Conservation (phyloP, 2,888 invertebrate species). For the Parnassius glacialis region DNA sequence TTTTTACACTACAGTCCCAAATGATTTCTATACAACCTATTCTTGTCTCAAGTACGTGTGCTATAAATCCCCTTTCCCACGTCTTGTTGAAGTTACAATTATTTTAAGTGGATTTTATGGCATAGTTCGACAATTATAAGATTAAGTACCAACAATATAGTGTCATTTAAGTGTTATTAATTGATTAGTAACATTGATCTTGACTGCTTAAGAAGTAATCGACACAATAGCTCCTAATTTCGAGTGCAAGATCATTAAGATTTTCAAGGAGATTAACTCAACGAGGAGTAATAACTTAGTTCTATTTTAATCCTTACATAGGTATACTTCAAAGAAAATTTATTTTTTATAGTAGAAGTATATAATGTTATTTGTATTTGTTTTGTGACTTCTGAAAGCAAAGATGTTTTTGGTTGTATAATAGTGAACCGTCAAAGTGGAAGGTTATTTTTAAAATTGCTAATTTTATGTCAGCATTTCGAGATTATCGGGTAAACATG, state of each 20-base stretch:
- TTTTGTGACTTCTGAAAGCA: no score
- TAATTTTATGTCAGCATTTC: no score
- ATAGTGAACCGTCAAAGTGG: no score
- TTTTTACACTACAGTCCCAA: slow-evolving; percentile 35
- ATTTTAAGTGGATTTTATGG: slow-evolving; percentile 27
- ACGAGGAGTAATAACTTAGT: slow-evolving; percentile 46
- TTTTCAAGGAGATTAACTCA: slow-evolving; percentile 28
- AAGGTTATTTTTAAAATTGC: no score
- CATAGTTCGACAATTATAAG: slow-evolving; percentile 21
- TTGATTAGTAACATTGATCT: no score
- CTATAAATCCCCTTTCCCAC: slow-evolving; percentile 27
- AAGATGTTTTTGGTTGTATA: no score
- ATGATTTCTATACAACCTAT: slow-evolving; percentile 32
- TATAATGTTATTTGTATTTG: no score
- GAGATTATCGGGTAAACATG: no score
- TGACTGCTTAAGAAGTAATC: slow-evolving; percentile 17
- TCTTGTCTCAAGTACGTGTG: slow-evolving; percentile 21
- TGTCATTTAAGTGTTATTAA: slow-evolving; percentile 22
- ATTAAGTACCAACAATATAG: slow-evolving; percentile 27
- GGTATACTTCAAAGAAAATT: no score
- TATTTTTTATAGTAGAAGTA: no score
- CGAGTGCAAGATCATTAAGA: slow-evolving; percentile 39
- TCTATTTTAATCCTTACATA: slow-evolving; percentile 35
- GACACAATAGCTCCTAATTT: slow-evolving; percentile 36
- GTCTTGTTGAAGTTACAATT: slow-evolving; percentile 18